Conservation (phyloP, 2,113 vertebrate species). For the Xenus cinereus region DNA sequence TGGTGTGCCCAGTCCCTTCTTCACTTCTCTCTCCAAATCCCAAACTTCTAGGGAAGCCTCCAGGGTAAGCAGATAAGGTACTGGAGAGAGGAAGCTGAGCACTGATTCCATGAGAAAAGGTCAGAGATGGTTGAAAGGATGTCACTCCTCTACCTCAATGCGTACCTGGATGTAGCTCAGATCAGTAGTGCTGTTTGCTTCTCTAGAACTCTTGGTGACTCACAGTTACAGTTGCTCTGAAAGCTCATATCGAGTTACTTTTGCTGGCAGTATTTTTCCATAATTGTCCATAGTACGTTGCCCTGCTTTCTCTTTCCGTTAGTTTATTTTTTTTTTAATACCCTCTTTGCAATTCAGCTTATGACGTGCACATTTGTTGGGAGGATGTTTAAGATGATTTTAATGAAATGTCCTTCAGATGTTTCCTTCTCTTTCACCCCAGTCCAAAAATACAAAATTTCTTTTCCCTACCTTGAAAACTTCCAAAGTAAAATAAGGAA, state of each 20-base stretch:
- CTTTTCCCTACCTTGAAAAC: neutral
- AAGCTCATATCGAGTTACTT: neutral
- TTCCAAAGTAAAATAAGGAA: neutral
- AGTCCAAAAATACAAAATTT: neutral
- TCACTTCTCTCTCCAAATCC: neutral
- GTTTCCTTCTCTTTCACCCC: neutral
- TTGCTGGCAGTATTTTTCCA: neutral
- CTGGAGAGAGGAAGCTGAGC: neutral
- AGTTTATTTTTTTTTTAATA: neutral
- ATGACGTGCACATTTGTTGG: neutral
- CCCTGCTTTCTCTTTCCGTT: neutral
- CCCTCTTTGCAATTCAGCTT: neutral
- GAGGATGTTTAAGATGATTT: neutral
- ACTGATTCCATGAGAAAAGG: neutral
- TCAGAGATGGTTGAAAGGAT: neutral
- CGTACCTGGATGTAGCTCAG: neutral
- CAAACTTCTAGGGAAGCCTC: neutral
- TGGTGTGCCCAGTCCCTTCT: neutral
- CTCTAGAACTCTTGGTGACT: neutral
- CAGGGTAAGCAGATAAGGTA: neutral
- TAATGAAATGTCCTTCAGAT: neutral
- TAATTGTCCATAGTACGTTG: neutral
- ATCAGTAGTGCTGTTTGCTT: neutral
- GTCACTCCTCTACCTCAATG: fast-evolving
- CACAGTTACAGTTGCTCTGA: neutral